phyloP scores from a whole-genome alignment of 2,113 vertebrate genomes.

The Crotalus viridis region DNA sequence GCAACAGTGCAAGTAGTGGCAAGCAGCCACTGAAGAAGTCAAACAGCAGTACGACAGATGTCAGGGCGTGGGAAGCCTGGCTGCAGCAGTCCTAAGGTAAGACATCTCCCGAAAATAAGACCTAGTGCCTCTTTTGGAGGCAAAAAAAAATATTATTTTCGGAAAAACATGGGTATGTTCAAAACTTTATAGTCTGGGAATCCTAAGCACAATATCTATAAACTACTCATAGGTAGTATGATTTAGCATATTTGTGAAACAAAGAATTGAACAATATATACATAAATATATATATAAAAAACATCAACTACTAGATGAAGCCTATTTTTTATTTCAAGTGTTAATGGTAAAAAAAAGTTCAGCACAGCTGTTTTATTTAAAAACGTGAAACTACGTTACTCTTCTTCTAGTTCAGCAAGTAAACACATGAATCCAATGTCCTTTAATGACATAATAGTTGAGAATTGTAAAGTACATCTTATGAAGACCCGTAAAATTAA shows the following conservation, averaged over 20 bases:
- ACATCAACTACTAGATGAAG: conserved; percentile 77
- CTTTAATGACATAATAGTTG: conserved; percentile 79
- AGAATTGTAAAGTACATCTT: conserved; percentile 87
- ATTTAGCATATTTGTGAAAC: conserved; percentile 18
- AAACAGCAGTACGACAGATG: too few relatives aligned
- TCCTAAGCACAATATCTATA: background rate
- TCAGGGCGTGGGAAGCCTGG: too few relatives aligned
- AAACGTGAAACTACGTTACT: conserved; percentile 83
- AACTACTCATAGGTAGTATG: background rate
- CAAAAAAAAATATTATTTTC: too few relatives aligned
- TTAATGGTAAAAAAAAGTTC: conserved; percentile 88
- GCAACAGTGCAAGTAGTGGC: too few relatives aligned
- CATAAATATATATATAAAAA: conserved; percentile 48
- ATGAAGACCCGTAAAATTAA: conserved; percentile 88
- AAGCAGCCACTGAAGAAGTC: too few relatives aligned
- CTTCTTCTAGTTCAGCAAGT: conserved; percentile 79
- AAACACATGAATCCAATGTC: conserved; percentile 81
- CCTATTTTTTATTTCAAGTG: conserved; percentile 88
- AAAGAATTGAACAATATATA: conserved; percentile 44
- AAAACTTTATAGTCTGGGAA: background rate
- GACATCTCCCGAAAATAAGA: too few relatives aligned
- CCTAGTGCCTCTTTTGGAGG: too few relatives aligned
- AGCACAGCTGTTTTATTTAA: conserved; percentile 89
- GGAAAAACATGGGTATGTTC: background rate
- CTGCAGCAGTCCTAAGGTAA: too few relatives aligned